Evolutionary conservation across 2,888 invertebrate species (phyloP).

Genomic region (Platynereis dumerilii): DNA sequence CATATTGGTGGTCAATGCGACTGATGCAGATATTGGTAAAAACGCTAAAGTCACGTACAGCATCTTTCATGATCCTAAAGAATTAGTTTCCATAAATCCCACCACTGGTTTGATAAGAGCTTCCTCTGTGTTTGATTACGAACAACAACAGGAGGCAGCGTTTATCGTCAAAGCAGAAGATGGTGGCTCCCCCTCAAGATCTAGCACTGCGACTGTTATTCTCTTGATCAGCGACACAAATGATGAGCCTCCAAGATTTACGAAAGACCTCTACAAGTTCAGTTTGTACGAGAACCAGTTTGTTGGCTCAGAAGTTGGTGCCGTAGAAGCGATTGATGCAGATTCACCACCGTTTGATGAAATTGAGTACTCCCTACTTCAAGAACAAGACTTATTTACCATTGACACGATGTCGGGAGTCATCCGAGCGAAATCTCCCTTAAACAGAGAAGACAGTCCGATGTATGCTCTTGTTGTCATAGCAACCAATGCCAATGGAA

Average conservation of each 20-base stretch:
- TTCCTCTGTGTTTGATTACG: constrained; percentile 16
- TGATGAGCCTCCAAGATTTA: constrained; percentile 25
- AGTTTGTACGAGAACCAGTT: constrained; percentile 27
- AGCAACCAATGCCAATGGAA: constrained; percentile 16
- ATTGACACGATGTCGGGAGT: constrained; percentile 21
- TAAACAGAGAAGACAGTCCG: constrained; percentile 25
- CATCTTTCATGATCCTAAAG: constrained; percentile 8
- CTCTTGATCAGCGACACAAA: constrained; percentile 20
- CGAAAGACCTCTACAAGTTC: constrained; percentile 16
- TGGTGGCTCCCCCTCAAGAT: constrained; percentile 3
- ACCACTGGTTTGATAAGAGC: constrained; percentile 17
- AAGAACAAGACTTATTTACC: constrained; percentile 6
- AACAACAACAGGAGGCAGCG: constrained; percentile 4
- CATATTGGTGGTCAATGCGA: constrained; percentile 19
- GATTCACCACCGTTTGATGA: constrained; percentile 20
- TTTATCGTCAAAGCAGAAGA: constrained; percentile 17
- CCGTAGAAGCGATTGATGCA: constrained; percentile 20
- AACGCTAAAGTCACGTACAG: constrained; percentile 18
- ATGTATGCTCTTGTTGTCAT: constrained; percentile 18
- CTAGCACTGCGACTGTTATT: constrained; percentile 8
- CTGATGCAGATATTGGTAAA: constrained; percentile 22
- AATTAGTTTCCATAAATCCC: constrained; percentile 13
- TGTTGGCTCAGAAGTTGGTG: constrained; percentile 26
- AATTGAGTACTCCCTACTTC: constrained; percentile 19
- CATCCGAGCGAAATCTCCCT: constrained; percentile 15